phyloP scores from a whole-genome alignment of 2,113 vertebrate species.

The Anoura caudifer region DNA sequence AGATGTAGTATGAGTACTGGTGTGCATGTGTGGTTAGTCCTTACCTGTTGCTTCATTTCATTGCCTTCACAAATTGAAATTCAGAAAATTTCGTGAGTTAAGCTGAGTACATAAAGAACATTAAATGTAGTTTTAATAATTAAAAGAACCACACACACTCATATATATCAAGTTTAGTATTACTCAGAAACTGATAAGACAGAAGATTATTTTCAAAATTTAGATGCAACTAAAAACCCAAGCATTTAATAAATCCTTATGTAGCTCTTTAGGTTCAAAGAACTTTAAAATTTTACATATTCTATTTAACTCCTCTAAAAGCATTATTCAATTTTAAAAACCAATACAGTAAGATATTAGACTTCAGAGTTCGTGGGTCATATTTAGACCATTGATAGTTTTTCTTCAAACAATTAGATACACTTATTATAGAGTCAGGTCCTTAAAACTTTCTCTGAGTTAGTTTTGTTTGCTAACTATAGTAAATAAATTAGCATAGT shows the following conservation, averaged over 20 bases:
- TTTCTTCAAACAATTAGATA: neutral
- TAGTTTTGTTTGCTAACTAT: constrained; percentile 7
- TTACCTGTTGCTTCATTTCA: neutral
- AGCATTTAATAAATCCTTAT: neutral
- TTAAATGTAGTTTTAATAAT: neutral
- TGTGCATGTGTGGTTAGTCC: neutral
- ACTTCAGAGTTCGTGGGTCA: neutral
- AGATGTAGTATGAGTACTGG: neutral
- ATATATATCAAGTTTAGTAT: neutral
- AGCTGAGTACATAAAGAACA: neutral
- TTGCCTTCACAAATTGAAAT: neutral
- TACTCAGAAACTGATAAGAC: neutral
- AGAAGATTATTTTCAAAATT: constrained; percentile 32
- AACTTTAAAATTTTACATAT: neutral
- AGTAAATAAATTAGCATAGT: neutral
- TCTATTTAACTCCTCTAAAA: constrained; percentile 13
- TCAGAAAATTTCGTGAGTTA: neutral
- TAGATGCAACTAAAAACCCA: neutral
- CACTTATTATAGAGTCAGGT: neutral
- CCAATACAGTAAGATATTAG: neutral
- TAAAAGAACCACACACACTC: neutral
- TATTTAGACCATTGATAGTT: neutral
- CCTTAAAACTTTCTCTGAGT: constrained; percentile 23
- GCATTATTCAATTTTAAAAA: neutral
- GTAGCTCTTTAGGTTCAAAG: constrained; percentile 22